Conservation (phyloP, 2,888 invertebrate species). For the Metalampra italica region DNA sequence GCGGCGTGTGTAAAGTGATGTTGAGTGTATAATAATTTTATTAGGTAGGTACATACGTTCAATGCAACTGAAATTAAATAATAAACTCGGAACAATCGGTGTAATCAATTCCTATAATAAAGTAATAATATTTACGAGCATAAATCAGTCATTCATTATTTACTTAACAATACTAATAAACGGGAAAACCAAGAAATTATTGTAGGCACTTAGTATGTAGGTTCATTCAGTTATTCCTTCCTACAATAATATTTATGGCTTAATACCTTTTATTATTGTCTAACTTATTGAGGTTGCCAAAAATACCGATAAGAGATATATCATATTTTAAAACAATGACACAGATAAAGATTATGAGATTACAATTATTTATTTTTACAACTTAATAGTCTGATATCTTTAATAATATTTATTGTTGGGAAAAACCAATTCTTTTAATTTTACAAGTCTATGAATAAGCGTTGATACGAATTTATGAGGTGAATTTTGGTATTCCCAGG, state of each 20-base stretch:
- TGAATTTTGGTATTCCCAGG: not conserved
- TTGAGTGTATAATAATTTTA: too few relatives aligned
- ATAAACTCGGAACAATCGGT: not conserved
- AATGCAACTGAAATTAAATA: too few relatives aligned
- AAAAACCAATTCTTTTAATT: not conserved
- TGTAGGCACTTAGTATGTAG: not conserved
- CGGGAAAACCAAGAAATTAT: not conserved
- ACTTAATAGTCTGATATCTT: not conserved
- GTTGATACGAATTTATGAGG: not conserved
- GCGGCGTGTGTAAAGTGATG: too few relatives aligned
- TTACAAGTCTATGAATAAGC: not conserved
- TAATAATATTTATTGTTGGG: constrained; percentile 1
- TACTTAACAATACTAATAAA: not conserved
- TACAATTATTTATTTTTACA: not conserved
- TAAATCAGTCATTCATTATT: not conserved
- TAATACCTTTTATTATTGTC: not conserved
- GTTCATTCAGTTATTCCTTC: not conserved
- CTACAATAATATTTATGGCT: not conserved
- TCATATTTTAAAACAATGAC: not conserved
- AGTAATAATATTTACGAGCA: not conserved
- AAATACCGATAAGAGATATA: not conserved
- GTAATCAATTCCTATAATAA: not conserved
- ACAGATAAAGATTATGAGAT: not conserved
- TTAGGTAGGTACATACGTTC: too few relatives aligned
- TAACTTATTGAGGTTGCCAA: not conserved